Conservation (phyloP, 2,888 invertebrate genomes). For the Octodonta nipae region DNA sequence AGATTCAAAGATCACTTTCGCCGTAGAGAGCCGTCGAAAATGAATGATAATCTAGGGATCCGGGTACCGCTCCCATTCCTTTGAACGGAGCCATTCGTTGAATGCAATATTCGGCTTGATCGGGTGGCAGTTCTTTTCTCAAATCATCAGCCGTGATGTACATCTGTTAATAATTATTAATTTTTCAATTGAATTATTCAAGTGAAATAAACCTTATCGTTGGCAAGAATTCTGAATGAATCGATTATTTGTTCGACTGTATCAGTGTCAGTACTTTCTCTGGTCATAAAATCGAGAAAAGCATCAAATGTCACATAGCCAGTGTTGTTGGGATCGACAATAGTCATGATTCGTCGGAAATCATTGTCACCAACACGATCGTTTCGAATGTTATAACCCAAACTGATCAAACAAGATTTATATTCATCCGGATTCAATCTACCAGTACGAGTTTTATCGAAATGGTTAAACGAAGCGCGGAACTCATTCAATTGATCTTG, state of each 20-base stretch:
- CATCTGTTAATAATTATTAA: too few relatives aligned
- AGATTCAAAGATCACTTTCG: too few relatives aligned
- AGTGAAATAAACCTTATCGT: slow-evolving; percentile 83
- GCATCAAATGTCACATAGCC: slow-evolving; percentile 96
- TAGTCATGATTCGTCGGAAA: slow-evolving; percentile 93
- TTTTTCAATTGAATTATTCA: too few relatives aligned
- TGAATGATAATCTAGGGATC: too few relatives aligned
- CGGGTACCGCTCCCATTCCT: too few relatives aligned
- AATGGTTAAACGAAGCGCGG: slow-evolving; percentile 96
- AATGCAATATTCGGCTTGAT: too few relatives aligned
- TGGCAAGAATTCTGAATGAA: slow-evolving; percentile 97
- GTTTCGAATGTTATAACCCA: slow-evolving; percentile 97
- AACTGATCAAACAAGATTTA: slow-evolving; percentile 91
- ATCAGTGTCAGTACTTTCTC: slow-evolving; percentile 96
- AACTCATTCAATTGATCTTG: slow-evolving; percentile 97
- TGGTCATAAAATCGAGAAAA: slow-evolving; percentile 98
- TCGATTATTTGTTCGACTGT: slow-evolving; percentile 99
- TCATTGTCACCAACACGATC: slow-evolving; percentile 95
- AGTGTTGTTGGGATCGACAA: slow-evolving; percentile 93
- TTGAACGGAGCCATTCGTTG: too few relatives aligned
- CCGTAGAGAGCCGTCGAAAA: too few relatives aligned
- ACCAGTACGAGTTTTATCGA: slow-evolving; percentile 93
- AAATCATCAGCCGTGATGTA: too few relatives aligned
- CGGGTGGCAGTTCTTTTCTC: too few relatives aligned
- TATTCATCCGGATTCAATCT: slow-evolving; percentile 86